Conservation (phyloP, 2,797 vertebrate species). For the Fistularia tabacaria region DNA sequence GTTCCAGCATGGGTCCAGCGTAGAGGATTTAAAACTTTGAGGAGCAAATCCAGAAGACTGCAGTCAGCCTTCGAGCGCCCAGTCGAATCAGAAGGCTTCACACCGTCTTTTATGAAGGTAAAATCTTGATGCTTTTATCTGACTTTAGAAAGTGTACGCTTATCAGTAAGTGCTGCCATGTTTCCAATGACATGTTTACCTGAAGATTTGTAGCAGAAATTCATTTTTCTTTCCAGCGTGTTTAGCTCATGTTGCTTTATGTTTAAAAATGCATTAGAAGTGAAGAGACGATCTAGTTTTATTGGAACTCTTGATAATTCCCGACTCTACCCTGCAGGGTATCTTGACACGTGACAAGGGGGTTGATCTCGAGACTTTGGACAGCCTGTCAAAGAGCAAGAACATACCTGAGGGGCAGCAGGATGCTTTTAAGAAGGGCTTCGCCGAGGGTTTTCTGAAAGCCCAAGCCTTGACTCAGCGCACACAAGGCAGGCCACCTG, state of each 20-base stretch:
- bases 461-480: constrained; percentile 90
- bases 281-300: no score
- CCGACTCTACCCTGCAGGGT: constrained; percentile 67
- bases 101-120: constrained; percentile 89
- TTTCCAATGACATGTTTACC: not conserved
- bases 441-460: constrained; percentile 95
- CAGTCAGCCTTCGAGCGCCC: constrained; percentile 80
- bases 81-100: constrained; percentile 76
- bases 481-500: constrained; percentile 79
- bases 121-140: not conserved
- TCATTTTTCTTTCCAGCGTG: no score
- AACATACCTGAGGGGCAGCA: constrained; percentile 90
- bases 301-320: no score
- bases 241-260: no score
- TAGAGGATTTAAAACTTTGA: constrained; percentile 93
- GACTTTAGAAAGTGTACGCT: not conserved
- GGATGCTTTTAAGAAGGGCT: constrained; percentile 94
- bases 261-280: no score
- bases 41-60: constrained; percentile 82
- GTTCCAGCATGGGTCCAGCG: constrained; percentile 79
- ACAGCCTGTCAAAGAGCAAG: constrained; percentile 87
- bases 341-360: constrained; percentile 85
- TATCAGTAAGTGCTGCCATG: not conserved
- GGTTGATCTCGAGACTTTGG: constrained; percentile 84
- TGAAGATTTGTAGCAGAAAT: no score